A percentile compares a stretch with the other conserved stretches of the same genome.
Evolutionary conservation across 2,888 invertebrate genomes (phyloP).

Genomic region (Lithodes maja): DNA sequence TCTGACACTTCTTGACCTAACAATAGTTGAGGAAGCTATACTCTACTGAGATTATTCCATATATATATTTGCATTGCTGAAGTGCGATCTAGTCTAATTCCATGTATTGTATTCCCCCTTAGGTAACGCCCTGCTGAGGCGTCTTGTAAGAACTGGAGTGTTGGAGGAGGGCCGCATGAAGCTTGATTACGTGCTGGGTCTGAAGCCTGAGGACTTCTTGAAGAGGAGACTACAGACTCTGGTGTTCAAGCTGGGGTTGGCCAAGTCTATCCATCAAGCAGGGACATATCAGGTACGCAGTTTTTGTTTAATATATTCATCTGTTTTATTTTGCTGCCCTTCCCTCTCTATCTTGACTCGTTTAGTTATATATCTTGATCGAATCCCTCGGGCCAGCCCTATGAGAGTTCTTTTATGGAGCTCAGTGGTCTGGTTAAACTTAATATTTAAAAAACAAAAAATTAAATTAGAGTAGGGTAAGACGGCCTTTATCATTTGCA

Average conservation of each 20-base stretch:
- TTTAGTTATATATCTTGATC: no score
- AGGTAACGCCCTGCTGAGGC: slow-evolving; percentile 96
- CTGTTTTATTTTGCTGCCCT: neutral
- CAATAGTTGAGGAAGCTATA: slow-evolving; percentile 6
- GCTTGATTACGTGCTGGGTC: slow-evolving; percentile 99
- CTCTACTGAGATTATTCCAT: neutral
- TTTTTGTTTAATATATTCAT: no score
- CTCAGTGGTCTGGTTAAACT: no score
- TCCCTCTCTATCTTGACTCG: no score
- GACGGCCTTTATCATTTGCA: no score
- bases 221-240: slow-evolving; percentile 99
- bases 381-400: no score
- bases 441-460: neutral
- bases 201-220: slow-evolving; percentile 99
- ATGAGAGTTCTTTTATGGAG: no score
- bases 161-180: slow-evolving; percentile 99
- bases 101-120: neutral
- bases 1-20: slow-evolving; percentile 46
- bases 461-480: no score
- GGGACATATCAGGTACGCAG: slow-evolving; percentile 95
- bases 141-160: slow-evolving; percentile 98
- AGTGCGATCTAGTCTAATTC: neutral
- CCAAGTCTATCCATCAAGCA: slow-evolving; percentile 99
- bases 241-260: slow-evolving; percentile 98
- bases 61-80: neutral